Evolutionary conservation across 2,888 invertebrate species (phyloP).

Genomic region (Brassicogethes aeneus): DNA sequence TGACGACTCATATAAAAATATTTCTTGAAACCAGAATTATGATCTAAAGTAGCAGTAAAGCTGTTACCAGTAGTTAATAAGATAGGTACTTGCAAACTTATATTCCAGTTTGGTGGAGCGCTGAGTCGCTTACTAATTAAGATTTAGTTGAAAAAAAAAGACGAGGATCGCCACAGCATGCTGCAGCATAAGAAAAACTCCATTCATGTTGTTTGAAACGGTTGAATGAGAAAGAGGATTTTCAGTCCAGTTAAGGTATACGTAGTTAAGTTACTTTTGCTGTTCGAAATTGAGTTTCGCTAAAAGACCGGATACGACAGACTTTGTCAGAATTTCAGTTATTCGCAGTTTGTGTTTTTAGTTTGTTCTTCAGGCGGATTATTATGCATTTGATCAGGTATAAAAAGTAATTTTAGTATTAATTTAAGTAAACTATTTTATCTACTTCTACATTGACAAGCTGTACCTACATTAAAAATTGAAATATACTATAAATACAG

Average conservation of each 20-base stretch:
- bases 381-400: too few species aligned
- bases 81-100: too few species aligned
- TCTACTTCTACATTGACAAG: too few species aligned
- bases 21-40: too few species aligned
- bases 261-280: not conserved
- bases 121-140: slow-evolving; percentile 17
- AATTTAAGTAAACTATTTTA: too few species aligned
- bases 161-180: slow-evolving; percentile 11
- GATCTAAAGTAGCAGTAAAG: too few species aligned
- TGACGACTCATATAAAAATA: too few species aligned
- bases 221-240: not conserved
- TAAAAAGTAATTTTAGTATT: too few species aligned
- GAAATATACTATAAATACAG: too few species aligned
- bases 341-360: not conserved
- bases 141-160: slow-evolving; percentile 17
- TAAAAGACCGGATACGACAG: not conserved
- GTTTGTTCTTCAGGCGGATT: not conserved
- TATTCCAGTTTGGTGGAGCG: too few species aligned
- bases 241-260: not conserved
- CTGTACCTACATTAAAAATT: too few species aligned
- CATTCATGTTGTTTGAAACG: slow-evolving; percentile 4
- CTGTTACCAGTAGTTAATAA: too few species aligned
- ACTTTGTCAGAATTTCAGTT: not conserved
- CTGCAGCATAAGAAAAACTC: slow-evolving; percentile 15
- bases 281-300: not conserved